phyloP scores from a whole-genome alignment of 2,113 vertebrate species.

The Chunga burmeisteri region DNA sequence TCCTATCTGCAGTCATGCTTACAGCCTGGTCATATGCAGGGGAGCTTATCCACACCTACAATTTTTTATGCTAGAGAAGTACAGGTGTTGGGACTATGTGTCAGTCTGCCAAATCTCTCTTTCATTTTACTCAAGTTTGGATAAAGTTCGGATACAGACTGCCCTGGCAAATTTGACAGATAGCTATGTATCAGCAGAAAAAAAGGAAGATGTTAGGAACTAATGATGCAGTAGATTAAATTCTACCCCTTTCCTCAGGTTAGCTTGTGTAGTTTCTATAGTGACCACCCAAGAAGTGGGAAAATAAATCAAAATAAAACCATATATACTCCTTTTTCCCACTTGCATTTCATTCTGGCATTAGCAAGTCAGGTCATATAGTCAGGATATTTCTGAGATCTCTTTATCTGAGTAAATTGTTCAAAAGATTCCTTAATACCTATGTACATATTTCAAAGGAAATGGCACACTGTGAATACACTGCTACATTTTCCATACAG shows the following conservation, averaged over 20 bases:
- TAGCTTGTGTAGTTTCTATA: background rate
- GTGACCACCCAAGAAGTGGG: fast-evolving
- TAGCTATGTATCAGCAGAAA: background rate
- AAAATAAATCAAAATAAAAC: background rate
- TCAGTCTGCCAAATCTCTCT: background rate
- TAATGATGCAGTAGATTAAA: background rate
- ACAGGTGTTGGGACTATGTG: background rate
- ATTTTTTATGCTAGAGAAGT: background rate
- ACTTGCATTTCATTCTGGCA: background rate
- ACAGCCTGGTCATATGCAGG: background rate
- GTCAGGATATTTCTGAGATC: background rate
- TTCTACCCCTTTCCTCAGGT: background rate
- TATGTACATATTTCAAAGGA: background rate
- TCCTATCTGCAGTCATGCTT: background rate
- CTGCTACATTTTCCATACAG: background rate
- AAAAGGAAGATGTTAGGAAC: background rate
- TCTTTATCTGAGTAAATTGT: background rate
- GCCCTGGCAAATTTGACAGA: background rate
- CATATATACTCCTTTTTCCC: background rate
- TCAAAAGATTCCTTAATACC: background rate
- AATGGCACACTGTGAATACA: background rate
- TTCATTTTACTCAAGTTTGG: background rate
- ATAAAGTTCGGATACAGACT: background rate
- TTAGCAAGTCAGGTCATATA: background rate
- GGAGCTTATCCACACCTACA: background rate